Evolutionary conservation across 1,140 invertebrate genomes (phyloP), one percentile per base, ranked within the genome.

Genomic region (Drosophila lowei): DNA sequence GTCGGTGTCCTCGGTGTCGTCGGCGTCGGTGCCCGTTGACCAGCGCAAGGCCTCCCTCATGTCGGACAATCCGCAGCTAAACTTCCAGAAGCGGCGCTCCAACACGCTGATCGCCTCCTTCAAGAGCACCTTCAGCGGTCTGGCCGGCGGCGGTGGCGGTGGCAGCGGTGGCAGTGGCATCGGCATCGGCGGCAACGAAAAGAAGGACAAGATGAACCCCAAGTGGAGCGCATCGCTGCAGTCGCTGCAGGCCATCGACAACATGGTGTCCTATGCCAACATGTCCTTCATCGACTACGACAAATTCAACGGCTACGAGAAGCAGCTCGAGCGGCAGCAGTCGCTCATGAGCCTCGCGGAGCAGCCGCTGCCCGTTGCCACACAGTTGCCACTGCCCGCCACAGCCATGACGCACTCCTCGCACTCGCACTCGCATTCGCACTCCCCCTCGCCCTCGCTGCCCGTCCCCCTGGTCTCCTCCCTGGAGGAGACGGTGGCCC

Each of bases 241-340:
- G 18, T 91, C 84, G 16, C 53, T 91, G 67, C 90, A 91, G 57
- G 91, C 91, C 30, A 90, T 91, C 42, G 91, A 91, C 47, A 91
- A 91, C 50, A 91, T 91, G 91, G 90, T 91, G 30, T 91, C 89
- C 56, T 91, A 91, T 72, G 83, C 89, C 56, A 91, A 91, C 54
- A 85, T 91, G 83, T 90, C 86, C 34, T 91, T 91, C 57, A 91
- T 91, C 11, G 89, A 91, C 61, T 91, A 91, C 43, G 91, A 91
- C 63, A 91, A 91, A 64, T 91, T 91, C 53, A 91, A 91, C 30
- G 79, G 72, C 38, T 91, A 91, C 18, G 91, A 91, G 60, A 89
- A 90, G 62, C 84, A 91, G 46, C 61, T 91, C 66, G 89, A 91
- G 47, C 77, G 79, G 2, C 88, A 89, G 57, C 81, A 89, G 7